phyloP scores from a whole-genome alignment of 2,797 vertebrate species.

The Gallinago solitaria region DNA sequence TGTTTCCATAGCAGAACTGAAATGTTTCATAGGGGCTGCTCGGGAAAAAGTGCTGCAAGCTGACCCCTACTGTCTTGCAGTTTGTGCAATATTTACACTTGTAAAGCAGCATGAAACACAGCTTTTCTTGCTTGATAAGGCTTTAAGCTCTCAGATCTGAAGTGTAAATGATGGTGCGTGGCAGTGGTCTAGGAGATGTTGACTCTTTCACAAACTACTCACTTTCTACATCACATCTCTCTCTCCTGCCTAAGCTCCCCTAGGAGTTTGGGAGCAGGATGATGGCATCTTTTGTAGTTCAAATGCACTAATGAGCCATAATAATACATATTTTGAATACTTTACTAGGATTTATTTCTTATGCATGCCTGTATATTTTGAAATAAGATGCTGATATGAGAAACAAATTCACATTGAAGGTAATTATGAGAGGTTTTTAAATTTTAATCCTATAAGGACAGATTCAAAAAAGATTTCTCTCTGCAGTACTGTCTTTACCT shows the following conservation, averaged over 20 bases:
- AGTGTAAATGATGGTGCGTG: not conserved
- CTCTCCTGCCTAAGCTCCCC: not conserved
- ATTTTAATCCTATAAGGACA: not conserved
- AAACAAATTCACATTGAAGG: not conserved
- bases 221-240: not conserved
- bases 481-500: not conserved
- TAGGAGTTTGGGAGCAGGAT: not conserved
- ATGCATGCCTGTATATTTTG: not conserved
- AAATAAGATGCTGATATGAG: conserved; percentile 1
- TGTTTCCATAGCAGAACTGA: fast-evolving
- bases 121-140: not conserved
- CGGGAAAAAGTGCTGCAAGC: not conserved
- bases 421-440: not conserved
- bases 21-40: not conserved
- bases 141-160: not conserved
- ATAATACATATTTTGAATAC: not conserved
- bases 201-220: not conserved
- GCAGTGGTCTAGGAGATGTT: not conserved
- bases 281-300: not conserved
- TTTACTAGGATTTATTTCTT: not conserved
- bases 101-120: not conserved
- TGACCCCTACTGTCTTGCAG: not conserved
- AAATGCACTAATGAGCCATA: not conserved
- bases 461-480: not conserved
- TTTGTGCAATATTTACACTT: not conserved